Evolutionary conservation across 2,113 vertebrate genomes (phyloP).

Genomic region (Gymnogyps californianus): DNA sequence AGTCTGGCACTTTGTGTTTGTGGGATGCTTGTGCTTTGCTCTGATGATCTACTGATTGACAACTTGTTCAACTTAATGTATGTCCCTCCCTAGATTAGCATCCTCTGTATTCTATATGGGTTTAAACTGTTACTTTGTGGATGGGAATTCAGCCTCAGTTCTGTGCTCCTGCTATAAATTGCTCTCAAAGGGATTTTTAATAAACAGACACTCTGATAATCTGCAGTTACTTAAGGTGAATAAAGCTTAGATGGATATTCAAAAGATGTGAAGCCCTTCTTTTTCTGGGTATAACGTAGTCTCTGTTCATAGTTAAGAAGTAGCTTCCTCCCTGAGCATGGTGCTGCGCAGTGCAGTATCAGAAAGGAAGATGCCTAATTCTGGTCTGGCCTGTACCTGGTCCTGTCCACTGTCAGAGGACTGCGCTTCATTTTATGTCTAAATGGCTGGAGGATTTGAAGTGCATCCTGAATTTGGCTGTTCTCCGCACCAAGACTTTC

Average conservation of each 20-base stretch:
- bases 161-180: not conserved
- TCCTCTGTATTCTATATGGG: not conserved
- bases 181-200: not conserved
- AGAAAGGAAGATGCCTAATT: not conserved
- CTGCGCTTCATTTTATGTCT: not conserved
- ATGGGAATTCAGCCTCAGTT: not conserved
- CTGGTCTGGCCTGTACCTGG: not conserved
- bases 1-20: not conserved
- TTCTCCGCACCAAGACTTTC: not conserved
- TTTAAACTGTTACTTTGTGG: not conserved
- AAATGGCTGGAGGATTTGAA: not conserved
- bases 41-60: not conserved
- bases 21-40: not conserved
- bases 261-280: not conserved
- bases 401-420: not conserved
- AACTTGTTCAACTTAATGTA: not conserved
- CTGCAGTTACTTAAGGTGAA: not conserved
- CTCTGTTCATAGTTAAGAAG: not conserved
- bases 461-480: not conserved
- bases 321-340: not conserved
- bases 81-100: not conserved
- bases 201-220: not conserved
- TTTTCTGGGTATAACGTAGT: not conserved
- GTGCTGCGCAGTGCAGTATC: not conserved
- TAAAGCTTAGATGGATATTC: not conserved